A percentile compares a stretch with the other conserved stretches of the same genome.
Evolutionary conservation across 2,888 invertebrate genomes (phyloP).

Genomic region (Dryomyza anilis): DNA sequence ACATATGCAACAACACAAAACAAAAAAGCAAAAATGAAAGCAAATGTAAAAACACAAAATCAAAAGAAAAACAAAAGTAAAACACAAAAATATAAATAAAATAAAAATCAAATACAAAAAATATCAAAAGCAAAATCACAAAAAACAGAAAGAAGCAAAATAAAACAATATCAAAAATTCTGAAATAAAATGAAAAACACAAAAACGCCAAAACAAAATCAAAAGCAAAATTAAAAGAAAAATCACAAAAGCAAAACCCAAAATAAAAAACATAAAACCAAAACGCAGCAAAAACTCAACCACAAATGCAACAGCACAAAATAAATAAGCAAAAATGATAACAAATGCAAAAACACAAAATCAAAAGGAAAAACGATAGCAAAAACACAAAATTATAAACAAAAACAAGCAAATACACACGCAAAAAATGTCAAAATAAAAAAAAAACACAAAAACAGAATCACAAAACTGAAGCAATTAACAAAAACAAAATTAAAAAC

Average conservation of each 20-base stretch:
- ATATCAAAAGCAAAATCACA: background rate
- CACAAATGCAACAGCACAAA: background rate
- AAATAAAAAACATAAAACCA: background rate
- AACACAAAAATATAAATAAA: background rate
- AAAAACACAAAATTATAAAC: background rate
- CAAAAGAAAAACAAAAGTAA: background rate
- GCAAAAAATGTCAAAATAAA: background rate
- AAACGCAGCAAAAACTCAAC: background rate
- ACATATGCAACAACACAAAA: no score
- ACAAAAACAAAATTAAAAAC: background rate
- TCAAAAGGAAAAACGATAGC: background rate
- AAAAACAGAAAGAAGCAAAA: background rate
- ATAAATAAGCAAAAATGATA: background rate
- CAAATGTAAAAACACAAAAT: background rate
- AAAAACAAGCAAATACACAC: background rate
- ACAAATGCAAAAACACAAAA: background rate
- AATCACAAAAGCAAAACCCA: background rate
- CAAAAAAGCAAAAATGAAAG: no score
- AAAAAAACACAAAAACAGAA: background rate
- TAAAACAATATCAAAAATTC: background rate
- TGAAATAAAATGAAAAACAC: background rate
- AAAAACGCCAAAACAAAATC: background rate
- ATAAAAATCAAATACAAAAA: background rate
- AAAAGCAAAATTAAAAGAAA: background rate
- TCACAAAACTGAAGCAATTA: background rate